A percentile compares a stretch with the other conserved stretches of the same genome.
These are phyloP conservation scores for Mystacides longicornis DNA, from an alignment of 2,888 invertebrate genomes.

Conservation along the genomic window DNA sequence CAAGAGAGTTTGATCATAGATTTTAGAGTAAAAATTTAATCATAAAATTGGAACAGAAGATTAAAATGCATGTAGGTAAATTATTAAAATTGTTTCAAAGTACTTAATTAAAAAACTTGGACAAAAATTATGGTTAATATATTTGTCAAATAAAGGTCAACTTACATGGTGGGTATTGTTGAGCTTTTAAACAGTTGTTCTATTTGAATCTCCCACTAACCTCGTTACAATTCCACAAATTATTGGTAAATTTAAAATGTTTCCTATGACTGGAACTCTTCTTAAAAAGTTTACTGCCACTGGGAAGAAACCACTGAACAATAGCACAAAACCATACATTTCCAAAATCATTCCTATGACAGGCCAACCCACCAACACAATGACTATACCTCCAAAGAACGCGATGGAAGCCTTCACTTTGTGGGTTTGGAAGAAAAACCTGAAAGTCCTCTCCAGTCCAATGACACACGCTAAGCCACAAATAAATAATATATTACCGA, in stretches of 20 bases:
- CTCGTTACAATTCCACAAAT: slow-evolving; percentile 77
- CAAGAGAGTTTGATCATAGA: too few relatives aligned
- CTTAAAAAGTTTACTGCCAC: slow-evolving; percentile 92
- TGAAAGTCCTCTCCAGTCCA: slow-evolving; percentile 88
- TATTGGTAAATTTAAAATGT: slow-evolving; percentile 80
- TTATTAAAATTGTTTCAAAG: too few relatives aligned
- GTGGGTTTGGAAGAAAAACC: slow-evolving; percentile 96
- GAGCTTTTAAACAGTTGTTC: slow-evolving; percentile 71
- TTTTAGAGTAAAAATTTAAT: too few relatives aligned
- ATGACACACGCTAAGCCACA: slow-evolving; percentile 93
- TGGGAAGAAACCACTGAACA: slow-evolving; percentile 95
- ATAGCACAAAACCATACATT: slow-evolving; percentile 87
- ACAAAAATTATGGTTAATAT: too few relatives aligned
- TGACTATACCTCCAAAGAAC: slow-evolving; percentile 87
- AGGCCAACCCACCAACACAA: slow-evolving; percentile 94
- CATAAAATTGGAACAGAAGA: too few relatives aligned
- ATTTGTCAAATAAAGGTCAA: too few relatives aligned
- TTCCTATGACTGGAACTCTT: slow-evolving; percentile 86
- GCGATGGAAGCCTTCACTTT: slow-evolving; percentile 85
- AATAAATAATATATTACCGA: slow-evolving; percentile 97
- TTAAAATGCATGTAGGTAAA: too few relatives aligned
- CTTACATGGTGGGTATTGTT: too few relatives aligned
- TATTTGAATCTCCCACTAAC: slow-evolving; percentile 73
- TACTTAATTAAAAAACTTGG: too few relatives aligned
- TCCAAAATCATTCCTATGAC: slow-evolving; percentile 94